Evolutionary conservation across 2,888 invertebrate species (phyloP), one percentile per base, ranked within the genome.

Genomic region (Julus scandinavius): DNA sequence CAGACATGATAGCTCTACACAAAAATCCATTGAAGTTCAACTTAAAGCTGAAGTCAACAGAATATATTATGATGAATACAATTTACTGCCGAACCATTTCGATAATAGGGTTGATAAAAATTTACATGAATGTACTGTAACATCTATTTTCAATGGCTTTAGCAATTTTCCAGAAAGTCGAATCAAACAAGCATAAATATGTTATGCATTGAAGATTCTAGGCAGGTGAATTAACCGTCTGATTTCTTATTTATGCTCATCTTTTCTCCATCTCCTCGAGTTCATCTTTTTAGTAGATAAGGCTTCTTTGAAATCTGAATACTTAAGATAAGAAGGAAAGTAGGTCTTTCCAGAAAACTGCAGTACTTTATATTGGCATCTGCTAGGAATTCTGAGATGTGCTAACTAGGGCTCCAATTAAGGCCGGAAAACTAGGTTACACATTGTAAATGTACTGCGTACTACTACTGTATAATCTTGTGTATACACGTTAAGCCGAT

Each of bases 351-450:
- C 9, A 29, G 29, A 7, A 11, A 29, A 29, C 17, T 4, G 54
- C 54, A 15, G 1, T 54, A 15, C 54, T 54, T 54, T 54, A 54
- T 54, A 54, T 54, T 17, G 54, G 54, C 17, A 29, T 29, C 29
- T 29, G 29, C 29, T 29, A 29, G 29, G 13, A 29, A 29, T 72
- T 72, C 72, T 72, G 72, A 29, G n/a, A 29, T 29, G 29, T 29
- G 20, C 13, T 72, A 29, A 72, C 72, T 29, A 72, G 72, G n/a
- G 72, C 72, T 72, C 29, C 29, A 72, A 72, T 72, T 72, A 72
- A 72, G 72, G 72, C 29, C 72, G 29, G n/a, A n/a, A 11, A 72
- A 72, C 29, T 72, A 72, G 72, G 72, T 29, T 72, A 72, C 9
- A 63, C 15, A 17, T 63, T 63, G 58, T n/a, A n/a, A 15, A 63